Evolutionary conservation across 2,113 vertebrate species (phyloP).

Genomic region (Rana temporaria): DNA sequence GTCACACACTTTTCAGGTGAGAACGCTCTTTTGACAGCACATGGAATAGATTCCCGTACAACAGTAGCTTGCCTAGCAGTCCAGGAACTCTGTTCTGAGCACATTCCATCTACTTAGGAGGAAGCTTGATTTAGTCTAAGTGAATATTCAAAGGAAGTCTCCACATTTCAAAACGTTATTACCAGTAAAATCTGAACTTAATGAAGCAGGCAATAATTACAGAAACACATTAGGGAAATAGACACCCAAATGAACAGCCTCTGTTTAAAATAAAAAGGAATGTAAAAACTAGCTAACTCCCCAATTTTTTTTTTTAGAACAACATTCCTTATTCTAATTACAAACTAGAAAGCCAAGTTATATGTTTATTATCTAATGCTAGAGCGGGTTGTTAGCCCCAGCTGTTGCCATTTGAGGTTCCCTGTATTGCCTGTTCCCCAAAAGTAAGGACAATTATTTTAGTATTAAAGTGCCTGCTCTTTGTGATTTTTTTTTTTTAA

Average conservation of each 20-base stretch:
- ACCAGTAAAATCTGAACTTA: conserved; percentile 36
- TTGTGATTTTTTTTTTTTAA: too few species aligned
- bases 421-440: too few species aligned
- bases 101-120: conserved; percentile 40
- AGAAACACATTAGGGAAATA: conserved; percentile 34
- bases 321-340: conserved; percentile 22
- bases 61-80: neutral
- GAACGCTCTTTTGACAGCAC: neutral
- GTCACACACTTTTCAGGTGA: conserved; percentile 32
- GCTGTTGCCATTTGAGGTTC: too few species aligned
- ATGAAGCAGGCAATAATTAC: conserved; percentile 48
- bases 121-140: conserved; percentile 36
- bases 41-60: neutral
- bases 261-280: conserved; percentile 46
- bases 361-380: neutral
- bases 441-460: too few species aligned
- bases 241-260: conserved; percentile 39
- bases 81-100: conserved; percentile 35
- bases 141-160: conserved; percentile 34
- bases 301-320: conserved; percentile 33
- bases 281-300: conserved; percentile 46
- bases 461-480: too few species aligned
- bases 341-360: neutral
- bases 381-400: too few species aligned
- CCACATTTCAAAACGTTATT: conserved; percentile 41